These are phyloP conservation scores for Philypnodon macrostomus DNA, from an alignment of 2,797 vertebrate genomes.

Conservation along the genomic window DNA sequence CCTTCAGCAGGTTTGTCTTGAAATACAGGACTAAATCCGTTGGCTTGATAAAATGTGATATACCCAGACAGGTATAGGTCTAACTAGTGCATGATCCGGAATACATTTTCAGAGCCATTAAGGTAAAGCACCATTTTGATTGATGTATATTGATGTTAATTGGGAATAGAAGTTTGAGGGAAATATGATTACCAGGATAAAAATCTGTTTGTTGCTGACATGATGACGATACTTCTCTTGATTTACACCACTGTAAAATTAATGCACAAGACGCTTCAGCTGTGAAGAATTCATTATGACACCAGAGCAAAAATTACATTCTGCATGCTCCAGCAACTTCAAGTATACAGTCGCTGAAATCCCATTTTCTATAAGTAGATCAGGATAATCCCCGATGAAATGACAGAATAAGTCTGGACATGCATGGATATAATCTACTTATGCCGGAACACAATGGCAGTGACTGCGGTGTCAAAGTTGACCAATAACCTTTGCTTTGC, in stretches of 20 bases:
- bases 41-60: no score
- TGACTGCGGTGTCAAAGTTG: slow-evolving; percentile 23
- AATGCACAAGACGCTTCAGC: slow-evolving; percentile 17
- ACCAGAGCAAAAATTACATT: slow-evolving; percentile 39
- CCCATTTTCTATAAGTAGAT: slow-evolving; percentile 66
- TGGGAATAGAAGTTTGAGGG: not conserved
- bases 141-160: no score
- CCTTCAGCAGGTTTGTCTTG: no score
- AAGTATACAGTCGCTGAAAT: slow-evolving; percentile 52
- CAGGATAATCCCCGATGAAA: slow-evolving; percentile 64
- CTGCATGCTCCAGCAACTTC: slow-evolving; percentile 54
- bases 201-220: not conserved
- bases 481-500: slow-evolving; percentile 34
- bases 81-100: no score
- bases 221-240: not conserved
- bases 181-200: slow-evolving; percentile 1
- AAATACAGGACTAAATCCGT: no score
- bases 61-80: no score
- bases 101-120: no score
- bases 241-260: slow-evolving; percentile 4
- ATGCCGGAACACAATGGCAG: slow-evolving; percentile 40
- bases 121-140: no score
- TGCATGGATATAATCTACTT: slow-evolving; percentile 64
- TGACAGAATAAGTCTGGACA: slow-evolving; percentile 58
- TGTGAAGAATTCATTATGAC: slow-evolving; percentile 35